These are phyloP conservation scores for Pedionomus torquatus DNA, from an alignment of 2,113 vertebrate species.

Conservation along the genomic window DNA sequence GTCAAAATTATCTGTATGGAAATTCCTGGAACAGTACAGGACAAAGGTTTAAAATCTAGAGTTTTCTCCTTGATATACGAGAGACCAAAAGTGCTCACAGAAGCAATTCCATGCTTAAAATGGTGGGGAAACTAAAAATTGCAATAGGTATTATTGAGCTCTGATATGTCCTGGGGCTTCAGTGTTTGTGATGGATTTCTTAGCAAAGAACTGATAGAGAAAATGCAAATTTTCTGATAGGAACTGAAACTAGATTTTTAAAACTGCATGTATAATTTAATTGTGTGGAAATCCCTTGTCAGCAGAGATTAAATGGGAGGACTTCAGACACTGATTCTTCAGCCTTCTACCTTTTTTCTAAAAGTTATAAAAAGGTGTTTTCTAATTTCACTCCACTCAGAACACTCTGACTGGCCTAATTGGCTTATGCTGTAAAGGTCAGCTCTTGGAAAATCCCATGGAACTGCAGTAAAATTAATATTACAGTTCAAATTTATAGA, in stretches of 20 bases:
- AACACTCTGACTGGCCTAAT: not conserved
- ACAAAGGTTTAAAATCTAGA: not conserved
- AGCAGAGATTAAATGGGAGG: not conserved
- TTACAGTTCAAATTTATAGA: not conserved
- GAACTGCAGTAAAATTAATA: not conserved
- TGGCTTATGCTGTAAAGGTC: not conserved
- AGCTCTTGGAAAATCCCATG: not conserved
- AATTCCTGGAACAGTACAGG: not conserved
- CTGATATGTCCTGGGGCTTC: not conserved
- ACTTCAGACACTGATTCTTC: not conserved
- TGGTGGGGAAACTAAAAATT: not conserved
- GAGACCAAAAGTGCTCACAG: not conserved
- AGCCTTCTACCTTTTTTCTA: not conserved
- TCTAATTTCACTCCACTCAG: not conserved
- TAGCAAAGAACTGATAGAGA: not conserved
- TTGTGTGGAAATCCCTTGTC: not conserved
- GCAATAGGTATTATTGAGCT: not conserved
- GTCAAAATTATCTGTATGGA: not conserved
- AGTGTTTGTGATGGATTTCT: accelerated
- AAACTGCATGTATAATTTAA: not conserved
- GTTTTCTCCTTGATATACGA: not conserved
- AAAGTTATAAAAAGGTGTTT: not conserved
- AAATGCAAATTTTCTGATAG: not conserved
- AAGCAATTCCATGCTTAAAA: not conserved
- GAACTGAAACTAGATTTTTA: not conserved